These are phyloP conservation scores for Oncorhynchus masou DNA, from an alignment of 2,113 vertebrate species.

Conservation along the genomic window DNA sequence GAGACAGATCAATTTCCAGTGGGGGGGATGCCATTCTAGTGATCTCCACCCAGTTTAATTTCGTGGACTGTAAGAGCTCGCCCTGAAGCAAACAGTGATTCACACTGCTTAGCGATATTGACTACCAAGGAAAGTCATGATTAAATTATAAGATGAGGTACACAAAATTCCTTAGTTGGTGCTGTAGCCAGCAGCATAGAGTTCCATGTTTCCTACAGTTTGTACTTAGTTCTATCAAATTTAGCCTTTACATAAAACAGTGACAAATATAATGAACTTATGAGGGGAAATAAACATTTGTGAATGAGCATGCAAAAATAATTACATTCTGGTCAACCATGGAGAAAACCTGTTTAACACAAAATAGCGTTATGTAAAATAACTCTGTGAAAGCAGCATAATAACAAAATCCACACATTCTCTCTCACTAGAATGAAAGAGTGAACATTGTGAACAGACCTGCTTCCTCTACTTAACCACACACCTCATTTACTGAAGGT, in stretches of 20 bases:
- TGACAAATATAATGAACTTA: conserved; percentile 25
- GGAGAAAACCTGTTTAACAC: too few species aligned
- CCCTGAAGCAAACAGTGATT: conserved; percentile 99
- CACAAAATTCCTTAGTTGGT: conserved; percentile 76
- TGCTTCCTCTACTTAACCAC: conserved; percentile 11
- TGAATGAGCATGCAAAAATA: conserved; percentile 79
- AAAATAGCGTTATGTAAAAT: neutral
- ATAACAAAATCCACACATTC: neutral
- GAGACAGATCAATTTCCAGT: conserved; percentile 90
- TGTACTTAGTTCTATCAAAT: conserved; percentile 55
- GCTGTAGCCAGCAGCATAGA: conserved; percentile 80
- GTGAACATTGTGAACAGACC: neutral
- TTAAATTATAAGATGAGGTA: neutral
- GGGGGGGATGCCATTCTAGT: conserved; percentile 84
- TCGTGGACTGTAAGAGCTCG: conserved; percentile 91
- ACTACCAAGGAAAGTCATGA: neutral
- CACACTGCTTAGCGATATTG: conserved; percentile 88
- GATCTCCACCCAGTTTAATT: conserved; percentile 90
- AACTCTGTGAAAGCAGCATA: neutral
- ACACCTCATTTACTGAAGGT: neutral
- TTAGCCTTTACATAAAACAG: conserved; percentile 30
- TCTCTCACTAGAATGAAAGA: neutral
- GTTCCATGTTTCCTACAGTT: conserved; percentile 74
- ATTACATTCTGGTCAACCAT: conserved; percentile 23
- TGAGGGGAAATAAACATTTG: conserved; percentile 51